Evolutionary conservation across 2,888 invertebrate species (phyloP).

Genomic region (Julus scanicus): DNA sequence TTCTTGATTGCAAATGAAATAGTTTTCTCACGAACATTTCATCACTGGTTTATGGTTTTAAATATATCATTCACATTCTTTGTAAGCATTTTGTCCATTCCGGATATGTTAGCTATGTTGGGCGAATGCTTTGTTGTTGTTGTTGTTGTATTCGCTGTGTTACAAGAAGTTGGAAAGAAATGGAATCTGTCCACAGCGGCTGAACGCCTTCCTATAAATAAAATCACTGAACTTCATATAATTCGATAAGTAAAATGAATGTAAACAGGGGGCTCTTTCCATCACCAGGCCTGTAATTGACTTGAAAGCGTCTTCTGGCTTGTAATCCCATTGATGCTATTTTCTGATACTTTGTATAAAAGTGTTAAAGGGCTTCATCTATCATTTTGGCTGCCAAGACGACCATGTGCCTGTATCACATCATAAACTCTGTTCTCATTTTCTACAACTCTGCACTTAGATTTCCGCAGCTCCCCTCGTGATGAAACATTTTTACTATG

Average conservation of each 20-base stretch:
- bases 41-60: slow-evolving; percentile 17
- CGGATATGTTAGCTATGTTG: slow-evolving; percentile 1
- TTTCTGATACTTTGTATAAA: slow-evolving; percentile 54
- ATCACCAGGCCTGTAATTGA: slow-evolving; percentile 50
- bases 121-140: background rate
- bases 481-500: slow-evolving; percentile 45
- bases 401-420: slow-evolving; percentile 44
- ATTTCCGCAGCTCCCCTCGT: slow-evolving; percentile 40
- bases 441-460: slow-evolving; percentile 45
- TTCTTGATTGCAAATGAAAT: slow-evolving; percentile 31
- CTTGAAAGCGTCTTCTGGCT: slow-evolving; percentile 54
- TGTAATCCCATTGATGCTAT: slow-evolving; percentile 54
- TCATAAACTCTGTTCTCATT: slow-evolving; percentile 42
- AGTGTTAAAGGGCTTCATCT: slow-evolving; percentile 54
- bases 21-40: background rate
- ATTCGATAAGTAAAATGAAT: slow-evolving; percentile 49
- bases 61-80: background rate
- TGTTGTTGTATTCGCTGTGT: slow-evolving; percentile 9
- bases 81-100: background rate
- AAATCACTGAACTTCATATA: slow-evolving; percentile 51
- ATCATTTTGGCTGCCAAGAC: slow-evolving; percentile 51
- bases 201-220: slow-evolving; percentile 49
- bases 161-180: slow-evolving; percentile 36
- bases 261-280: slow-evolving; percentile 51
- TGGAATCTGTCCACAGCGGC: slow-evolving; percentile 20